These are phyloP conservation scores for Trissolcus basalis DNA, from an alignment of 1,140 invertebrate genomes.

Conservation along the genomic window DNA sequence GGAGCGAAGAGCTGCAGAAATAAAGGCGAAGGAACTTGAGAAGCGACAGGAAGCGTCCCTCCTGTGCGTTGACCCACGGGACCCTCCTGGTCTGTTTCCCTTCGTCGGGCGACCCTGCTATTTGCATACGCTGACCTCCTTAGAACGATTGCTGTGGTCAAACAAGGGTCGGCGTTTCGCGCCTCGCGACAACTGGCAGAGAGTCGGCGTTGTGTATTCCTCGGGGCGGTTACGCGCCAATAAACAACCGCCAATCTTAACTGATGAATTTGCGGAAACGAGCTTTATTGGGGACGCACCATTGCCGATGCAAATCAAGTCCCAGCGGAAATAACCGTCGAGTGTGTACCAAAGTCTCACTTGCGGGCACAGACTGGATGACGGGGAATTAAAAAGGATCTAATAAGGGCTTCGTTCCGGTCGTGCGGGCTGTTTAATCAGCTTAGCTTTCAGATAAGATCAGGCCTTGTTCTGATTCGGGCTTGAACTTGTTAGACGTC, in stretches of 20 bases:
- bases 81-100: constrained; percentile 54
- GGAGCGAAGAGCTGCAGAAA: constrained; percentile 35
- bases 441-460: constrained; percentile 18
- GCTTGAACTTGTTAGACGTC: constrained; percentile 2
- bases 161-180: constrained; percentile 60
- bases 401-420: constrained; percentile 4
- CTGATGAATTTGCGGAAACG: constrained; percentile 44
- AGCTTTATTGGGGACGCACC: background rate
- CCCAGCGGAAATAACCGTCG: constrained; percentile 40
- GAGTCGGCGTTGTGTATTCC: constrained; percentile 32
- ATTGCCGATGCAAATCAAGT: constrained; percentile 41
- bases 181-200: constrained; percentile 23
- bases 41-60: constrained; percentile 22
- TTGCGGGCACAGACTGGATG: background rate
- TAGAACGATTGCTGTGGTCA: constrained; percentile 66
- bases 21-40: constrained; percentile 10
- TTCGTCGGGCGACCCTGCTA: constrained; percentile 59
- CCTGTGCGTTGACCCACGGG: constrained; percentile 68
- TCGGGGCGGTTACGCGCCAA: constrained; percentile 27
- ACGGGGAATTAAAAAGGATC: constrained; percentile 3
- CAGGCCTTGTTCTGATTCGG: constrained; percentile 10
- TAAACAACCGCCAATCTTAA: constrained; percentile 44
- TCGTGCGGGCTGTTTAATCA: constrained; percentile 20
- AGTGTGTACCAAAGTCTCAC: background rate
- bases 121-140: constrained; percentile 71